phyloP scores from a whole-genome alignment of 2,113 vertebrate genomes.

The Gorsachius goisagi region DNA sequence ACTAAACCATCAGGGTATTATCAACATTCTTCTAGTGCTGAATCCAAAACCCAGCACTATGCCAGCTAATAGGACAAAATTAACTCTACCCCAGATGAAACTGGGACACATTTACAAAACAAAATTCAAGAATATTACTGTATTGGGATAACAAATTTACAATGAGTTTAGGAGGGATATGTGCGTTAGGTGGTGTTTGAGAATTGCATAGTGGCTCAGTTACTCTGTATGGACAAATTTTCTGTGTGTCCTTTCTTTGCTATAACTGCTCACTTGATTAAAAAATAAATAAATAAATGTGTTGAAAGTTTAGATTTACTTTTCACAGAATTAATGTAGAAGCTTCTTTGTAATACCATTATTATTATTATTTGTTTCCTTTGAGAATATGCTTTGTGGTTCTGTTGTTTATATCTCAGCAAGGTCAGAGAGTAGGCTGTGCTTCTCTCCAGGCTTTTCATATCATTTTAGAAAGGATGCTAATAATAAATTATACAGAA shows the following conservation, averaged over 20 bases:
- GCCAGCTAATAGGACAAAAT: too few species aligned
- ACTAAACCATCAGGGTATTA: too few species aligned
- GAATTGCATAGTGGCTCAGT: background rate
- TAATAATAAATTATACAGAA: conserved; percentile 79
- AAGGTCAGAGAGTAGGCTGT: conserved; percentile 44
- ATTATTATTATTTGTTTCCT: conserved; percentile 33
- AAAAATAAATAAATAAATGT: background rate
- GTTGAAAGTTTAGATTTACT: background rate
- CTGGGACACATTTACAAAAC: background rate
- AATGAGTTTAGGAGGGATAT: background rate
- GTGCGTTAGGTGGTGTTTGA: fast-evolving
- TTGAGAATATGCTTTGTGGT: conserved; percentile 51
- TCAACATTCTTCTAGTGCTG: too few species aligned
- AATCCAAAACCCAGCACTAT: too few species aligned
- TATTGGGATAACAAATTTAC: background rate
- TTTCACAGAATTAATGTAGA: background rate
- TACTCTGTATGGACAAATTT: background rate
- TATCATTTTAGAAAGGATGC: conserved; percentile 66
- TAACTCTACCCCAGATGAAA: too few species aligned
- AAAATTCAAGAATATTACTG: background rate
- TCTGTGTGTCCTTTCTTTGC: background rate
- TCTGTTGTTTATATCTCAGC: conserved; percentile 51
- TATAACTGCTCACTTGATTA: background rate
- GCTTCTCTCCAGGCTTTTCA: conserved; percentile 38
- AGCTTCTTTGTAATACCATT: background rate